Evolutionary conservation across 2,797 vertebrate genomes (phyloP).

Genomic region (Epinephelus malabaricus): DNA sequence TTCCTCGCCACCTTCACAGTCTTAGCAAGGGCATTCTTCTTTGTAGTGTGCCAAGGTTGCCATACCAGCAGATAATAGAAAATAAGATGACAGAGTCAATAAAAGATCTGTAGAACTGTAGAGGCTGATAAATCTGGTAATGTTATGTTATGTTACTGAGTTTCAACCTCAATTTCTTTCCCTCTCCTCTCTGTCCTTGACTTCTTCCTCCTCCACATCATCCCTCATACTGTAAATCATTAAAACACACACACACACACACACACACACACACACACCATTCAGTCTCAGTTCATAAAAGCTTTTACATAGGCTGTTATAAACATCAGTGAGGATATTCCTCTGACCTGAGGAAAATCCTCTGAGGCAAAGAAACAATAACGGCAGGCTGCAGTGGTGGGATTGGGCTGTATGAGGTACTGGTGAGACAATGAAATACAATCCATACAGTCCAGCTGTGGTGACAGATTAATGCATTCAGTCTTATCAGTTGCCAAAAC

Average conservation of each 20-base stretch:
- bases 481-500: background rate
- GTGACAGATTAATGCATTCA: background rate
- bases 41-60: too few relatives aligned
- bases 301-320: conserved; percentile 10
- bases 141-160: conserved; percentile 10
- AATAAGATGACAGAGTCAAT: too few relatives aligned
- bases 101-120: too few relatives aligned
- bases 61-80: too few relatives aligned
- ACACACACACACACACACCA: background rate
- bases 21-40: too few relatives aligned
- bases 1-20: too few relatives aligned
- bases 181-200: conserved; percentile 16
- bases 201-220: conserved; percentile 6
- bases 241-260: background rate
- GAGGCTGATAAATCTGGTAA: background rate
- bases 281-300: conserved; percentile 5
- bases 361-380: background rate
- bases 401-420: background rate
- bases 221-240: background rate
- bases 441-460: background rate
- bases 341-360: background rate
- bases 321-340: conserved; percentile 10
- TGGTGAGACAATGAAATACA: background rate
- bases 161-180: conserved; percentile 22
- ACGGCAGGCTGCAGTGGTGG: background rate